Base-by-base conservation (phyloP, 2,113 vertebrate genomes). In the Brienomyrus brachyistius region DNA sequence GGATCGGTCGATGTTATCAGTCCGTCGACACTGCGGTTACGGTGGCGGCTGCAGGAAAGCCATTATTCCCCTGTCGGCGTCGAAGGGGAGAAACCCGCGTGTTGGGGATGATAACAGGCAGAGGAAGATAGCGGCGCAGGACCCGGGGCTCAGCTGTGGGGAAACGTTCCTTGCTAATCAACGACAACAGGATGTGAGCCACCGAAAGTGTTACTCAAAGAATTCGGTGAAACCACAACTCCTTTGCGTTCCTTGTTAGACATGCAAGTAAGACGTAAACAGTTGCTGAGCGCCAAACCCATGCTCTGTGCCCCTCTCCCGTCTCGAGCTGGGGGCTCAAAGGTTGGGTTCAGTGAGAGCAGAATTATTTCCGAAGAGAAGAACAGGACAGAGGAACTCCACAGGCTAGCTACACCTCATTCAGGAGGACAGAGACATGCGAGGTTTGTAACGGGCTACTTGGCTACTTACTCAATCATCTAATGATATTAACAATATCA, bases 1-100 rank as follows among this genome's bases (percentile, higher is more conserved):
- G 66, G 59, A 54, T 89, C 93, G 92, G 66, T 89, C 90, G 19
- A 52, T 90, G 82, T 89, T 90, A 89, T 91, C 31, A 92, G 94
- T 92, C 92, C 93, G 92, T 62, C 93, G 31, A 43, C 77, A 89
- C 40, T 40, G n/a, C 47, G 47, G 88, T 40, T 35, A 85, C 5
- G 88, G n/a, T 66, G 27, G 23, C 45, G 66, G 43, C 45, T 70
- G 82, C 47, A 52, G 80, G 47, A 82, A 48, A 45, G 74, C 74
- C 35, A 47, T 86, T 83, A 88, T 90, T 91, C 89, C 91, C 90
- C 88, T 89, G 91, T 90, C 89, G 90, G 85, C 43, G 43, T 54
- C 17, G 21, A 13, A 23, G 77, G 5, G 10, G 74, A 56, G 77
- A 56, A 74, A 77, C 17, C 11, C 88, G 35, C 51, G 9, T 40